Evolutionary conservation across 2,888 invertebrate species (phyloP), one percentile per base, ranked within the genome.

Genomic region (Caenorhabditis afra): DNA sequence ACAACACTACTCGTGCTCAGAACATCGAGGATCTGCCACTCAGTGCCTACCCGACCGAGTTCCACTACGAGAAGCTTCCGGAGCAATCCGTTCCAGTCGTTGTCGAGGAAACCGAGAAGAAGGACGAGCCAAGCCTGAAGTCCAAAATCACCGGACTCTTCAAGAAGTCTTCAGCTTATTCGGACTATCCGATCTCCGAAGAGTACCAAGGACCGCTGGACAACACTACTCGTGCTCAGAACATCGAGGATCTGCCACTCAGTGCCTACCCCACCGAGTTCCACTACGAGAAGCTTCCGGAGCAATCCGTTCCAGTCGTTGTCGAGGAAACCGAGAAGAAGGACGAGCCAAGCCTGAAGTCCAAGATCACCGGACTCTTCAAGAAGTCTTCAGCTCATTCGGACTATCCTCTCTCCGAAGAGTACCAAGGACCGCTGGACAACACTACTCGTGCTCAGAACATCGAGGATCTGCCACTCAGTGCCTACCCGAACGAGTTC

Each of bases 1-100:
- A 50, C 67, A 47, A 47, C 47, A 47, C 47, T 14, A 49, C 14
- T 11, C 44, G 16, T 14, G 3, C 41, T 14, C 41, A 41, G 41
- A 83, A 83, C 29, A 59, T 83, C 39, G 82, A 83, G 29, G 84
- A 81, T 12, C 41, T 73, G 7, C 83, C 84, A 20, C 53, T 84
- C 22, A 23, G 65, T 4, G 61, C 57, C n/a, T 70, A 76, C 50
- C 81, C 61, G 35, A 11, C 61, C 8, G 61, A 53, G 37, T 68
- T 68, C 59, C 49, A 53, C 14, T 71, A 61, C 37, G 71, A 71
- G 29, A 62, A 71, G 18, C 44, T 62, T 3, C 71, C 52, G 35
- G 62, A 58, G 20, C 73, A 57, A 41, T 14, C 20, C 39, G 52
- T 55, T 29, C 64, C 57, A 55, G 68, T 61, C 45, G 77, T 64